phyloP scores from a whole-genome alignment of 2,113 vertebrate species.

The Toxostoma redivivum region DNA sequence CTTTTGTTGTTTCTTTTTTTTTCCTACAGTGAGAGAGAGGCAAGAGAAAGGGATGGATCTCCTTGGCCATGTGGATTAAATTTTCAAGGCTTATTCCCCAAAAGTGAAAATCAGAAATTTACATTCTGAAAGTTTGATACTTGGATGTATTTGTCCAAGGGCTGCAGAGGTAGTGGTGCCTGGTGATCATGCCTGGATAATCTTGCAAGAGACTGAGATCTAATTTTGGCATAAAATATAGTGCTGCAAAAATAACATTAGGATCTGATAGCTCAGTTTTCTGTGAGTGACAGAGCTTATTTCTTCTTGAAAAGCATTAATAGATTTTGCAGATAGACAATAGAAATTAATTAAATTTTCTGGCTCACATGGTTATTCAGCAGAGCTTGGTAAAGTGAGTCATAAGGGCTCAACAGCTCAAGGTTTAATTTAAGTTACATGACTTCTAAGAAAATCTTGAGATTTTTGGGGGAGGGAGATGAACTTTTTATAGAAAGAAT shows the following conservation, averaged over 20 bases:
- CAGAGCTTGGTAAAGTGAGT: conserved; percentile 1
- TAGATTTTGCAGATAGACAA: conserved; percentile 24
- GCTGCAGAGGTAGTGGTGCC: not conserved
- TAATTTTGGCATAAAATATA: not conserved
- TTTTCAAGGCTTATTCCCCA: not conserved
- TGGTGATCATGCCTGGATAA: not conserved
- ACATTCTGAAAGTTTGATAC: not conserved
- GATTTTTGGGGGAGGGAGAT: not conserved
- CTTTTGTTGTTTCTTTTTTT: not conserved
- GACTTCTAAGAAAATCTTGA: not conserved
- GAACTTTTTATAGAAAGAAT: not conserved
- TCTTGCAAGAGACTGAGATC: not conserved
- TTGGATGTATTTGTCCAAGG: not conserved
- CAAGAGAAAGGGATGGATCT: not conserved
- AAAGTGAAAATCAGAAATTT: not conserved
- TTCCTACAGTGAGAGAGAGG: not conserved
- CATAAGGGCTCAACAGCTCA: not conserved
- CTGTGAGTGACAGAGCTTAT: not conserved
- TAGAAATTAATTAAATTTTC: conserved; percentile 29
- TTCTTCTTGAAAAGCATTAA: not conserved
- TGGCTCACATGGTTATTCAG: not conserved
- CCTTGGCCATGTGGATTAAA: not conserved
- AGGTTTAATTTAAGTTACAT: not conserved
- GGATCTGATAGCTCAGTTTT: not conserved
- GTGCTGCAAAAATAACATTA: not conserved